These are phyloP conservation scores for Aphelocoma californica DNA, from an alignment of 2,797 vertebrate species.

Conservation along the genomic window DNA sequence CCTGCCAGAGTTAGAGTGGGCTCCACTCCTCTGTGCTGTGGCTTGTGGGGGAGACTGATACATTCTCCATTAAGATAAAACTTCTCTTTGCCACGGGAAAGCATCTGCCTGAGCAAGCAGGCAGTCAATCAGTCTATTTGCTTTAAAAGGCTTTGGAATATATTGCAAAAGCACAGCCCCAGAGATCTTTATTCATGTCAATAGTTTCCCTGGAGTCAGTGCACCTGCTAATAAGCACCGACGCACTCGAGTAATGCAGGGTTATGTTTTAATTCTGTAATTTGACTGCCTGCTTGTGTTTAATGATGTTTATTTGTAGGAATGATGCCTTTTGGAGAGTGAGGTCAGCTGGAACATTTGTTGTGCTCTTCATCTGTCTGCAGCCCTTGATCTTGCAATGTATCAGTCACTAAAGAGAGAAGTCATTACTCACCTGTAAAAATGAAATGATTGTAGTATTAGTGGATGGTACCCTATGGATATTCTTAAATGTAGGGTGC, in stretches of 20 bases:
- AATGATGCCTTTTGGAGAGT: constrained; percentile 19
- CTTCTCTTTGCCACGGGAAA: neutral
- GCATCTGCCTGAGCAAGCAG: neutral
- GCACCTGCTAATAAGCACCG: neutral
- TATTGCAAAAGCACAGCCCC: neutral
- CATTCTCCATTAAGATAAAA: neutral
- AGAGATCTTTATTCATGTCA: neutral
- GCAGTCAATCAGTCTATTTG: neutral
- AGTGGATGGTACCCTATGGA: neutral
- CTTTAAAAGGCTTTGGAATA: neutral
- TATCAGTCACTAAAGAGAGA: constrained; percentile 27
- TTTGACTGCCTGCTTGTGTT: neutral
- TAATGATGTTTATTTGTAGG: neutral
- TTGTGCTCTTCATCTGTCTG: constrained; percentile 9
- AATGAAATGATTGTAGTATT: neutral
- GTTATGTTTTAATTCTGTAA: neutral
- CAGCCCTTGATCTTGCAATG: constrained; percentile 10
- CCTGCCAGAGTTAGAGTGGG: neutral
- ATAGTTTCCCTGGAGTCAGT: neutral
- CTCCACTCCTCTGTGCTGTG: neutral
- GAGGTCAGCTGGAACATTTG: constrained; percentile 35
- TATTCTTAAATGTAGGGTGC: neutral
- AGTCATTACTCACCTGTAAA: neutral
- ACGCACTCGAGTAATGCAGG: neutral
- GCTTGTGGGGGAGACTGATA: neutral